Evolutionary conservation across 2,113 vertebrate genomes (phyloP).

Genomic region (Oryzias celebensis): DNA sequence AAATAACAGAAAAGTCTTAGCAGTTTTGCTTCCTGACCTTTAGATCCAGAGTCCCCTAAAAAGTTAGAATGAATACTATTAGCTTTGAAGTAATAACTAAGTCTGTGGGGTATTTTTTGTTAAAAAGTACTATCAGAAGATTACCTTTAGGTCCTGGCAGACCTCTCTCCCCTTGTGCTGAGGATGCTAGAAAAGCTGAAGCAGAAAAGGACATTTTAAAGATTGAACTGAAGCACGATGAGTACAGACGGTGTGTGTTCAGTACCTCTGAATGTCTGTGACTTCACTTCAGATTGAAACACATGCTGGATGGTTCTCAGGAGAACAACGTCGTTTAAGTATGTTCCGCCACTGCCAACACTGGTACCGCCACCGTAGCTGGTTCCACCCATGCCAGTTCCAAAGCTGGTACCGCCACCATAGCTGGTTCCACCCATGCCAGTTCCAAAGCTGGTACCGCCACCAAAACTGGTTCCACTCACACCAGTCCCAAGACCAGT

Average conservation of each 20-base stretch:
- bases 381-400: background rate
- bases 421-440: background rate
- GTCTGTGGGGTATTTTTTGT: background rate
- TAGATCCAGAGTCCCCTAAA: constrained; percentile 66
- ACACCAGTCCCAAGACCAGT: background rate
- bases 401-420: background rate
- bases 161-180: constrained; percentile 78
- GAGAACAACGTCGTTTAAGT: constrained; percentile 21
- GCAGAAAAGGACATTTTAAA: constrained; percentile 12
- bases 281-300: constrained; percentile 68
- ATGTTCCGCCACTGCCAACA: constrained; percentile 9
- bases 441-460: background rate
- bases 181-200: constrained; percentile 68
- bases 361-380: background rate
- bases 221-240: background rate
- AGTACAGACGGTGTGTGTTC: background rate
- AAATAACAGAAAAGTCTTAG: background rate
- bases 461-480: background rate
- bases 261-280: constrained; percentile 73
- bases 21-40: constrained; percentile 42
- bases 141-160: constrained; percentile 87
- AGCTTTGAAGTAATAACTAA: background rate
- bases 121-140: background rate
- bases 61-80: background rate
- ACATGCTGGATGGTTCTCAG: constrained; percentile 53